Conservation (phyloP, 2,888 invertebrate species). For the Athrips mouffetella region DNA sequence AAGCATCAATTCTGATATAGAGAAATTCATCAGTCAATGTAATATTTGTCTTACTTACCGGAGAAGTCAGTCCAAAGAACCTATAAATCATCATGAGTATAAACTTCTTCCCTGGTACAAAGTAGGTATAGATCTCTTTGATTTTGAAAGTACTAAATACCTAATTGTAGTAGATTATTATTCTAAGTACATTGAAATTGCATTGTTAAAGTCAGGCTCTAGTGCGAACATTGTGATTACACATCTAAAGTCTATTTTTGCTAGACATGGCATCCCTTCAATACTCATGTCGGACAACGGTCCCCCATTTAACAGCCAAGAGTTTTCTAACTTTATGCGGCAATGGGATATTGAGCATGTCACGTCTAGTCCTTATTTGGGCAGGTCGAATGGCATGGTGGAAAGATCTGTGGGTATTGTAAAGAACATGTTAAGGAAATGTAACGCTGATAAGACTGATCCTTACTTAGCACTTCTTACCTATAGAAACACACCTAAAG, state of each 20-base stretch:
- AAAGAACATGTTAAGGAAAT: constrained; percentile 13
- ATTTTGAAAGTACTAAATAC: neutral
- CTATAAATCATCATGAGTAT: neutral
- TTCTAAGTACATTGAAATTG: constrained; percentile 19
- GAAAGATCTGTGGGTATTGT: constrained; percentile 11
- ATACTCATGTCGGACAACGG: constrained; percentile 3
- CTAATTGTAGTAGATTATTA: constrained; percentile 2
- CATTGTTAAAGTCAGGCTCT: neutral
- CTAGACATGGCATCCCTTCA: constrained; percentile 18
- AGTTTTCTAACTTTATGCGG: constrained; percentile 12
- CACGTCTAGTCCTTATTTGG: constrained; percentile 1
- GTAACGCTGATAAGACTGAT: constrained; percentile 8
- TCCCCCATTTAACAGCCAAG: constrained; percentile 1
- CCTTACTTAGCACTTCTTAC: constrained; percentile 12
- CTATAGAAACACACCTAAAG: constrained; percentile 11
- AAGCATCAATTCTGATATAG: constrained; percentile 18
- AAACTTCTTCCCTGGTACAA: neutral
- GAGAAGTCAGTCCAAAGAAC: neutral
- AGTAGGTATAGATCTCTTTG: neutral
- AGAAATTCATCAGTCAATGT: neutral
- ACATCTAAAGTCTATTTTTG: constrained; percentile 16
- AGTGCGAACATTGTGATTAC: neutral
- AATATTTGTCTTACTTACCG: neutral
- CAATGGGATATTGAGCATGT: constrained; percentile 13
- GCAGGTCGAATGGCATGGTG: constrained; percentile 17